Conservation (phyloP, 2,888 invertebrate species). For the Spodoptera picta region DNA sequence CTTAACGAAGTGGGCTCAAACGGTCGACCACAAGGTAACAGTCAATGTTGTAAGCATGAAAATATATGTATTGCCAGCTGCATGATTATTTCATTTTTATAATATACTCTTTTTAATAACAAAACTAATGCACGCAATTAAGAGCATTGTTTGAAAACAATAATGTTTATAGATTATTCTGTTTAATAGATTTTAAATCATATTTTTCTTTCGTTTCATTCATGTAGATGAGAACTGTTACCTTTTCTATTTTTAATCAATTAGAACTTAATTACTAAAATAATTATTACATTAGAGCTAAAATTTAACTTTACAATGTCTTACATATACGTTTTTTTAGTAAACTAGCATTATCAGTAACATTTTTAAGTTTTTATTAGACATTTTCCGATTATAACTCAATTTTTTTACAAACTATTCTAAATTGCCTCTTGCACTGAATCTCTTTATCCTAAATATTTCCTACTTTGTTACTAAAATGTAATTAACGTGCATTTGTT, state of each 20-base stretch:
- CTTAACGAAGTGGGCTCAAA: conserved; percentile 84
- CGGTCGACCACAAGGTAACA: conserved; percentile 84
- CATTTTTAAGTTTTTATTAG: background rate
- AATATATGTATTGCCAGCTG: conserved; percentile 47
- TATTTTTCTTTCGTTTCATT: background rate
- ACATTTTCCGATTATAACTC: too few relatives aligned
- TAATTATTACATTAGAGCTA: too few relatives aligned
- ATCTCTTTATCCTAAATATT: too few relatives aligned
- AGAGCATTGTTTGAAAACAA: background rate
- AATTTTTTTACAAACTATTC: too few relatives aligned
- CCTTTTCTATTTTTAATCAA: conserved; percentile 3
- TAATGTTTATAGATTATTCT: background rate
- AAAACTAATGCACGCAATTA: conserved; percentile 18
- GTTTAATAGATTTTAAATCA: conserved; percentile 1
- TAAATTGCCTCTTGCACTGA: too few relatives aligned
- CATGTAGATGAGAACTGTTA: conserved; percentile 10
- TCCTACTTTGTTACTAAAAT: too few relatives aligned
- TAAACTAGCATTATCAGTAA: too few relatives aligned
- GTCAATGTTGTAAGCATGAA: conserved; percentile 60
- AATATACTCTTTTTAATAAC: conserved; percentile 2
- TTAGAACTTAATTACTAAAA: too few relatives aligned
- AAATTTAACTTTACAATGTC: too few relatives aligned
- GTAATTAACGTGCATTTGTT: conserved; percentile 3
- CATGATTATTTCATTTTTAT: conserved; percentile 41
- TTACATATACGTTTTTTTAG: too few relatives aligned